Conservation (phyloP, 2,113 vertebrate genomes). For the Glaucidium brasilianum region DNA sequence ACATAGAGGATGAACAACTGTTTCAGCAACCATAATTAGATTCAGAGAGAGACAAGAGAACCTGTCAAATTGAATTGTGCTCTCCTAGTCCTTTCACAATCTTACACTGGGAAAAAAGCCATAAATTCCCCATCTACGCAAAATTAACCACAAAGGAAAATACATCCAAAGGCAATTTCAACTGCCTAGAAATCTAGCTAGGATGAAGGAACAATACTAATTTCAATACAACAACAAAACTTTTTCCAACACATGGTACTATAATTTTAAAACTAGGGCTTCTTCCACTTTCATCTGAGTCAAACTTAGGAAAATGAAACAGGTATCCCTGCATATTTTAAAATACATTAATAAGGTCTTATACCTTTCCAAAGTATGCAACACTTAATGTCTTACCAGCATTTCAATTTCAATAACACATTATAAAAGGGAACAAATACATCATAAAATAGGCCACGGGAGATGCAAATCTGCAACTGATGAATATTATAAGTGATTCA, state of each 20-base stretch:
- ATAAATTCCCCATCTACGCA: neutral
- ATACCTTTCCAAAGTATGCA: neutral
- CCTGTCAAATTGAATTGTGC: neutral
- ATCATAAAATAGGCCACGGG: neutral
- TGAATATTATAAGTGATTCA: neutral
- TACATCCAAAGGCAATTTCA: neutral
- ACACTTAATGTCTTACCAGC: neutral
- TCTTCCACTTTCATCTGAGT: neutral
- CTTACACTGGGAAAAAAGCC: neutral
- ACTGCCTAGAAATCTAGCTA: neutral
- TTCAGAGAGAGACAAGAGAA: neutral
- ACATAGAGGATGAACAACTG: neutral
- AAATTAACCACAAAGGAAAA: neutral
- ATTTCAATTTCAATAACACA: neutral
- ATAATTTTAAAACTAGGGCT: neutral
- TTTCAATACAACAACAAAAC: neutral
- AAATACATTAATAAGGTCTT: neutral
- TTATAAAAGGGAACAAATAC: neutral
- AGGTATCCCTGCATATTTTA: neutral
- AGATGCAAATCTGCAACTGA: neutral
- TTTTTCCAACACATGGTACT: neutral
- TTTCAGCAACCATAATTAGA: neutral
- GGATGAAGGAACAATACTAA: neutral
- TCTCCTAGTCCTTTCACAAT: neutral
- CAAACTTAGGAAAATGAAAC: neutral